Evolutionary conservation across 2,113 vertebrate genomes (phyloP).

Genomic region (Heteronetta atricapilla): DNA sequence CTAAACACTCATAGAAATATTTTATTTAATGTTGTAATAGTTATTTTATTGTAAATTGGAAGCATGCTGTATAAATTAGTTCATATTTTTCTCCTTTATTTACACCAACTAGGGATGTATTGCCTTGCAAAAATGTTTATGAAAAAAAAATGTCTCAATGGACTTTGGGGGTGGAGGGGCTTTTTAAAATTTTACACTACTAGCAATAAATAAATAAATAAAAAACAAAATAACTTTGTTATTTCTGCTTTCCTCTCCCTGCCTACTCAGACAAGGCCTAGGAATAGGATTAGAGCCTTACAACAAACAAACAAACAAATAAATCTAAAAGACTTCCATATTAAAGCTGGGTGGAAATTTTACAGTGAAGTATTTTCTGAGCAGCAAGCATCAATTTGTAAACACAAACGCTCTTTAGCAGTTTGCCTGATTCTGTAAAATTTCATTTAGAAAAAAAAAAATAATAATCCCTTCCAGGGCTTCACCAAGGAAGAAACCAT

Average conservation of each 20-base stretch:
- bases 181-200: too few species aligned
- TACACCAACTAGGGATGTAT: background rate
- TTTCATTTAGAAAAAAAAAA: background rate
- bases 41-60: background rate
- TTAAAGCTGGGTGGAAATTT: background rate
- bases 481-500: accelerated
- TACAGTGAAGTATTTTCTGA: background rate
- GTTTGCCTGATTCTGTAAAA: background rate
- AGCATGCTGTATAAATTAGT: accelerated
- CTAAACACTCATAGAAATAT: background rate
- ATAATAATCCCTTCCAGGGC: background rate
- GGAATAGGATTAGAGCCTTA: background rate
- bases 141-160: background rate
- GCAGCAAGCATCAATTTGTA: background rate
- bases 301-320: background rate
- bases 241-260: background rate
- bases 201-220: background rate
- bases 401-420: background rate
- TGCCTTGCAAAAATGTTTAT: background rate
- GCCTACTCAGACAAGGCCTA: background rate
- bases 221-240: background rate
- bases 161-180: too few species aligned
- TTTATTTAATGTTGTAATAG: background rate
- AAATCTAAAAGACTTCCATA: background rate
- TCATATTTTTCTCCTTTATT: background rate